A percentile compares a stretch with the other conserved stretches of the same genome.
These are phyloP conservation scores for Ips nitidus DNA, from an alignment of 1,140 invertebrate species.

Conservation along the genomic window DNA sequence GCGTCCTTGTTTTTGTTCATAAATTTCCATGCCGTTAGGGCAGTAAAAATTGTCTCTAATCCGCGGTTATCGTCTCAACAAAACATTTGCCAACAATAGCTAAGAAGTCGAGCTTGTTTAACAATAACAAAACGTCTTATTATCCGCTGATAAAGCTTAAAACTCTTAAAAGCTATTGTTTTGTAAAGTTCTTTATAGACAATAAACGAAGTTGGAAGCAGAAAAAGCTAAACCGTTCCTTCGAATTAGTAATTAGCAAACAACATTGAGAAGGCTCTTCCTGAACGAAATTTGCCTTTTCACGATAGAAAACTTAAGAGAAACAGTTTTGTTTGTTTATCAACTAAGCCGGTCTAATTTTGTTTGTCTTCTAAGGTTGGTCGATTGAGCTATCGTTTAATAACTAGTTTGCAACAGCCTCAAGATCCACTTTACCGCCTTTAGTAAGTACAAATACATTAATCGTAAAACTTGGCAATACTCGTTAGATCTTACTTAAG, in stretches of 20 bases:
- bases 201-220: background rate
- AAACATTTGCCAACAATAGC: background rate
- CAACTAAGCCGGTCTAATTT: background rate
- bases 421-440: background rate
- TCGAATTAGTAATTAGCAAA: constrained; percentile 4
- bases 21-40: background rate
- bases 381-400: background rate
- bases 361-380: background rate
- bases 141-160: background rate
- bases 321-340: background rate
- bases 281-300: constrained; percentile 1
- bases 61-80: background rate
- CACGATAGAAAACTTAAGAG: background rate
- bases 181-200: background rate
- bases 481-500: background rate
- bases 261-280: background rate
- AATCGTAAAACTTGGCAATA: background rate
- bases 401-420: background rate
- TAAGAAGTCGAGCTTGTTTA: background rate
- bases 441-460: background rate
- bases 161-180: background rate
- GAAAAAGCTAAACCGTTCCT: constrained; percentile 3
- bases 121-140: constrained; percentile 4
- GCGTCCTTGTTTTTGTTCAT: constrained; percentile 3
- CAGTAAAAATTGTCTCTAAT: background rate